Conservation (phyloP, 2,113 vertebrate genomes). For the Dicrurus megarhynchus region DNA sequence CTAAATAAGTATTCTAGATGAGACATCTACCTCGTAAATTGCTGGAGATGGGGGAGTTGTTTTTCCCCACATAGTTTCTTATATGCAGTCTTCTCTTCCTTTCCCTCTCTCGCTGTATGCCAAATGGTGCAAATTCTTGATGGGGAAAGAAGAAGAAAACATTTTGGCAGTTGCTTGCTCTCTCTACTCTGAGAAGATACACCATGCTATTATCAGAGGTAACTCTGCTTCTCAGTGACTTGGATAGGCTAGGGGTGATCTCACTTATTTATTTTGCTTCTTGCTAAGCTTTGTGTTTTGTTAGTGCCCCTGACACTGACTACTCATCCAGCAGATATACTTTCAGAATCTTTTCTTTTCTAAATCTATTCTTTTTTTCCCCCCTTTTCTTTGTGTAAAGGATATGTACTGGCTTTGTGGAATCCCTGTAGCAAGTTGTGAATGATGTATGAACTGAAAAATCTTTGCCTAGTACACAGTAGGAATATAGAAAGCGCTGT, state of each 20-base stretch:
- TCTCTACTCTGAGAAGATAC: background rate
- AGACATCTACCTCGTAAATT: background rate
- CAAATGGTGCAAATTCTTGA: background rate
- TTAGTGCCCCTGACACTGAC: conserved; percentile 32
- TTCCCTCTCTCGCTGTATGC: background rate
- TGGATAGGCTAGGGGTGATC: background rate
- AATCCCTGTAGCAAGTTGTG: conserved; percentile 76
- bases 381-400: conserved; percentile 63
- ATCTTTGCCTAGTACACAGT: conserved; percentile 73
- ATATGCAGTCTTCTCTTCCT: background rate
- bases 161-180: background rate
- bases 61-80: background rate
- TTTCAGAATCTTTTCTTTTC: conserved; percentile 34
- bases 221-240: background rate
- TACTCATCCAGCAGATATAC: background rate
- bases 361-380: conserved; percentile 6
- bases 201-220: background rate
- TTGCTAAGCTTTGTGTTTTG: conserved; percentile 28
- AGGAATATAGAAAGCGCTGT: conserved; percentile 70
- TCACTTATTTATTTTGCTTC: conserved; percentile 52
- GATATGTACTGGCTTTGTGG: conserved; percentile 70
- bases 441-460: conserved; percentile 81
- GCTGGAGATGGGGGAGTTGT: background rate
- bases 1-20: background rate
- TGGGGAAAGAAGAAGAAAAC: background rate